Base-by-base conservation (phyloP, 2,797 vertebrate species). In the Epinephelus awoara region DNA sequence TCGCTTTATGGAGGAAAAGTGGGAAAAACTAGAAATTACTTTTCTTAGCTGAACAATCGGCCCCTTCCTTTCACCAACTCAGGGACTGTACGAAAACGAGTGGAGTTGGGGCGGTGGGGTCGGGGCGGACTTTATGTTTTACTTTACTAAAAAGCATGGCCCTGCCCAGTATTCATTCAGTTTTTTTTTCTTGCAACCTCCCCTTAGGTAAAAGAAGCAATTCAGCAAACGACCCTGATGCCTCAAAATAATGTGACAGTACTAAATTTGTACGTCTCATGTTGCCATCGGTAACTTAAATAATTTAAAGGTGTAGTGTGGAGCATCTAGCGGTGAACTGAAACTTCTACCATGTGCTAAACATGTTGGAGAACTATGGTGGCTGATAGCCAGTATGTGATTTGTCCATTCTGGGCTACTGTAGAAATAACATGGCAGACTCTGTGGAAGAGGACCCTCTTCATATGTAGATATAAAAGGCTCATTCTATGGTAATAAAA, bases 1-100 rank as follows among this genome's bases (percentile, higher is more conserved):
- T 85, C 29, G 70, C 75, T 89, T 91, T 89, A 89, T 90, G 73
- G 82, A 81, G 84, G 76, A 79, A 88, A 89, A 84, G 54, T 55
- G 72, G 78, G 63, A 57, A 80, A 77, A 89, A 82, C 46, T 82
- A 80, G 74, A 90, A 91, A 85, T 84, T 42, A 85, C 87, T 90
- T 85, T 59, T 79, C 65, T 54, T 82, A 17, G 64, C 47, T 59
- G 59, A 89, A 90, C 85, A 90, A 92, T 85, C 44, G 4, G 14
- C 72, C 61, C 54, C 70, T 91, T 88, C 84, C 89, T 80, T 77
- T 88, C 40, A 68, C 67, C 56, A 68, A 77, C 55, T 70, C 56
- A 18, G 52, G 56, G 72, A 64, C 67, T 49, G 63, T 77, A 57
- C 15, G 85, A 68, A 79, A 87, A 63, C 55, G 0, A 77, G 19